Evolutionary conservation across 2,888 invertebrate genomes (phyloP), one percentile per base, ranked within the genome.

Genomic region (Xylocampa areola): DNA sequence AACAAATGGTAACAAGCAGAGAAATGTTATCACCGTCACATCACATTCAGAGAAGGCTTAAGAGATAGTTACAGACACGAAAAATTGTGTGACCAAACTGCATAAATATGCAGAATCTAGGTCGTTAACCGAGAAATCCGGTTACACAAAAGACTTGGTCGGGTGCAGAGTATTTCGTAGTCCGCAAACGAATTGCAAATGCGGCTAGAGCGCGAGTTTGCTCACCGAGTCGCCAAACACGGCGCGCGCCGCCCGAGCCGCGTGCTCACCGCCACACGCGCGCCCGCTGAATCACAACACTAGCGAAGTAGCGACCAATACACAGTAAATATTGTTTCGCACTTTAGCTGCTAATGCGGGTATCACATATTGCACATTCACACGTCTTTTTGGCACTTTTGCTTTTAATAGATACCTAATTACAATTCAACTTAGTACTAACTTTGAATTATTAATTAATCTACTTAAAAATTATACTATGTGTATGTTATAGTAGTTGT

Each of bases 61-160:
- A 64, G 68, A 77, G 77, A 74, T 68, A 73, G 75, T 78, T 69
- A 68, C 72, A 70, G 77, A 73, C 77, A 79, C 73, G 77, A 84
- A 83, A 85, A 82, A 82, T 72, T 81, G 76, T 86, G 83, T 85
- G 84, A 85, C 82, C 77, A 77, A 84, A 86, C 81, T 85, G 82
- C 82, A 88, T 87, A 89, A 88, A 88, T 86, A 85, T 87, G 81
- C 86, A 86, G 82, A 84, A 82, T 82, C 81, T 85, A 81, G 86
- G 88, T 89, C 90, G 88, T 90, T 88, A 89, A 85, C 86, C 82
- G 85, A 83, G 82, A 89, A 90, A 91, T 88, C 86, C 83, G 80
- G 85, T 88, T 84, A 87, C 87, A 87, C 88, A 87, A 89, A 89
- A 89, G 87, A 85, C 83, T 88, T 82, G 81, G 85, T 85, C 74